phyloP scores from a whole-genome alignment of 1,140 invertebrate genomes.

The Coptotermes formosanus region DNA sequence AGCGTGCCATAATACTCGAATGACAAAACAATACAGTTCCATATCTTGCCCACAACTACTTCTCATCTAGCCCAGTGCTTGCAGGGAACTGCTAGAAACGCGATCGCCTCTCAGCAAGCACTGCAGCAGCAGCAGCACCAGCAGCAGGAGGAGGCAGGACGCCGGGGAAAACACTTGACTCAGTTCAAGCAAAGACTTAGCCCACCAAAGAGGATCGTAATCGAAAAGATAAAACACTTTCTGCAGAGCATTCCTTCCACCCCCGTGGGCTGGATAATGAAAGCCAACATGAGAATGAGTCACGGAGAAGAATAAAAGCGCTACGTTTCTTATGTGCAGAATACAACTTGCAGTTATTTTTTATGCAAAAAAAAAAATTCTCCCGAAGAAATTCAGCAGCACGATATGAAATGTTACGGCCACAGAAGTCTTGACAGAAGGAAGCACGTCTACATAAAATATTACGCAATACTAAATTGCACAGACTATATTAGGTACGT shows the following conservation, averaged over 20 bases:
- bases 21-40: not conserved
- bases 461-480: no score
- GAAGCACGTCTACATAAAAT: no score
- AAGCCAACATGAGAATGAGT: not conserved
- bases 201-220: not conserved
- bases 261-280: no score
- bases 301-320: no score
- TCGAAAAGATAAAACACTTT: not conserved
- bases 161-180: not conserved
- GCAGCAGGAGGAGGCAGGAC: not conserved
- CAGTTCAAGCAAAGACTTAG: not conserved
- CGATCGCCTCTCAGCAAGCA: not conserved
- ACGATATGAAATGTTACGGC: no score
- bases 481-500: no score
- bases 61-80: constrained; percentile 7
- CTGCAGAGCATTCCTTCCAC: no score
- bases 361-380: no score
- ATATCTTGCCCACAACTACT: not conserved
- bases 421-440: no score
- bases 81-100: not conserved
- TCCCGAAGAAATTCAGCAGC: no score
- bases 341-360: no score
- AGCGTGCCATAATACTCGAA: not conserved
- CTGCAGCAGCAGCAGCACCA: not conserved
- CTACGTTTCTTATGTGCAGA: no score